Evolutionary conservation across 2,113 vertebrate species (phyloP).

Genomic region (Phyllopteryx taeniolatus): DNA sequence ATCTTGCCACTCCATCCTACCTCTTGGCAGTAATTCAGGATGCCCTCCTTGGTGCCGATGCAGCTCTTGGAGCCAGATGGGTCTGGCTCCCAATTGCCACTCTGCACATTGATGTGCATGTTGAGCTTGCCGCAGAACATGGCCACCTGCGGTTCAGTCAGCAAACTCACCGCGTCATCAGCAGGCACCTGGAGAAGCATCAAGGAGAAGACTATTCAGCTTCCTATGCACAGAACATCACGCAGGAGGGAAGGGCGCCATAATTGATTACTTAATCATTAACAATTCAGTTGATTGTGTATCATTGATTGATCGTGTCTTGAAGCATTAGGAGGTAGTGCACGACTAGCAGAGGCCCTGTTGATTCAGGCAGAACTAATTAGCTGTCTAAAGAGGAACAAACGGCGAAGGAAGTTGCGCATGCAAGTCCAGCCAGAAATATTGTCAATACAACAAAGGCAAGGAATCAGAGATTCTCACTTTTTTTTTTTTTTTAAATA

Average conservation of each 20-base stretch:
- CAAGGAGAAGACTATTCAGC: slow-evolving; percentile 3
- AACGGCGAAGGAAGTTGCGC: neutral
- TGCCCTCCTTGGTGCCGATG: slow-evolving; percentile 90
- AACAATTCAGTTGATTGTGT: neutral
- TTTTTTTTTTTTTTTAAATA: too few relatives aligned
- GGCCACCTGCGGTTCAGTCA: slow-evolving; percentile 81
- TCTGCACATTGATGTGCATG: slow-evolving; percentile 98
- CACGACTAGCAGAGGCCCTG: too few relatives aligned
- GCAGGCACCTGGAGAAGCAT: slow-evolving; percentile 81
- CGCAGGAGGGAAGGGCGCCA: neutral
- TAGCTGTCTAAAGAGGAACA: neutral
- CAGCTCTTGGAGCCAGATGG: slow-evolving; percentile 86
- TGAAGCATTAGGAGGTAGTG: neutral
- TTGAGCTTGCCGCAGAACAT: slow-evolving; percentile 88
- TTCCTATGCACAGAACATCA: neutral
- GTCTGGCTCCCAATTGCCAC: slow-evolving; percentile 91
- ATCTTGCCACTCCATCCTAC: slow-evolving; percentile 40
- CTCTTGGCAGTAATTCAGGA: slow-evolving; percentile 96
- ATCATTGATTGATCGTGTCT: neutral
- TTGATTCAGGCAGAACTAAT: too few relatives aligned
- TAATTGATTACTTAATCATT: neutral
- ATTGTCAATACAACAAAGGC: too few relatives aligned
- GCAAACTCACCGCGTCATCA: slow-evolving; percentile 85
- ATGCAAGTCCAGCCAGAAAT: neutral
- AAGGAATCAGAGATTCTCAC: too few relatives aligned